These are phyloP conservation scores for Brachionus calyciflorus DNA, from an alignment of 1,140 invertebrate species.

Conservation along the genomic window DNA sequence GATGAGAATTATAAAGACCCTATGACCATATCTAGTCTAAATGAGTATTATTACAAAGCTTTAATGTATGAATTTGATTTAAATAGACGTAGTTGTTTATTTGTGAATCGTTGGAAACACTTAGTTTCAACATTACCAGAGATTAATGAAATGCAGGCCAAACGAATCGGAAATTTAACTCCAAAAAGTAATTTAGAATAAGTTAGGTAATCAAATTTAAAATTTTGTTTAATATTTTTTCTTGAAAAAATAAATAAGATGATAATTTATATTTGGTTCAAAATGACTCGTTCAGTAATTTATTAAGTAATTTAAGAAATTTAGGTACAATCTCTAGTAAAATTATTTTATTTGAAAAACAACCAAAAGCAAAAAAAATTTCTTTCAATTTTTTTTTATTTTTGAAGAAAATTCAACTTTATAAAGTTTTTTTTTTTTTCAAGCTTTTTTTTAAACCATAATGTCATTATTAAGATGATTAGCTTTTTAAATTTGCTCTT, in stretches of 20 bases:
- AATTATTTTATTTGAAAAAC: not conserved
- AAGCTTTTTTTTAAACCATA: no score
- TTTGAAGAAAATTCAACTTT: no score
- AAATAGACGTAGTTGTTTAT: not conserved
- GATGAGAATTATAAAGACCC: slow-evolving; percentile 13
- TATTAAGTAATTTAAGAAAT: slow-evolving; percentile 15
- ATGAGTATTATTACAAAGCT: slow-evolving; percentile 14
- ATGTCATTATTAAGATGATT: no score
- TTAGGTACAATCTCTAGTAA: slow-evolving; percentile 6
- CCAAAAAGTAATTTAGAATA: not conserved
- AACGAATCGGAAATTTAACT: not conserved
- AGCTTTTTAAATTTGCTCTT: no score
- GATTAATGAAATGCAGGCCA: not conserved
- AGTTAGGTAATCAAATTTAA: not conserved
- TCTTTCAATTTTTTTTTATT: no score
- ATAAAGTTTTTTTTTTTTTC: no score
- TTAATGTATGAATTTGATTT: slow-evolving; percentile 26
- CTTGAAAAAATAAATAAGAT: no score
- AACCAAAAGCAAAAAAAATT: not conserved
- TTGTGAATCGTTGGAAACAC: not conserved
- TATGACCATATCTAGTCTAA: not conserved
- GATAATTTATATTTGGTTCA: not conserved
- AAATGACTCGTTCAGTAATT: not conserved
- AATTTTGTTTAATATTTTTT: not conserved
- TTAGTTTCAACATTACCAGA: not conserved